A percentile compares a stretch with the other conserved stretches of the same genome.
These are phyloP conservation scores for Hirtodrosophila trivittata DNA, from an alignment of 2,888 invertebrate genomes.

Conservation along the genomic window DNA sequence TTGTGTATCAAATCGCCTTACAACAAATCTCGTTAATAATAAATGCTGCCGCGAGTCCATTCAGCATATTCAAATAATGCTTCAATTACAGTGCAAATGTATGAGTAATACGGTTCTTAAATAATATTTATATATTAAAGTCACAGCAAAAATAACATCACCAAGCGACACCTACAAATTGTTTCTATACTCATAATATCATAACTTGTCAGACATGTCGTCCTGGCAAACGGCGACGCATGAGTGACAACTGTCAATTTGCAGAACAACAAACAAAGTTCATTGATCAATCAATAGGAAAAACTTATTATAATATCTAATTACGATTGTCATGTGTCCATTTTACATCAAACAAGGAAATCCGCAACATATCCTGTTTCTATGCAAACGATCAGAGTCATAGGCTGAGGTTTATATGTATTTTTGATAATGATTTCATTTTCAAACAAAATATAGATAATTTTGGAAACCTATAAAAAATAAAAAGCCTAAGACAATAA, in stretches of 20 bases:
- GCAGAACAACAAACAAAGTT: constrained; percentile 32
- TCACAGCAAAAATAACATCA: neutral
- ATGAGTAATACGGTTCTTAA: constrained; percentile 34
- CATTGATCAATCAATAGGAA: constrained; percentile 4
- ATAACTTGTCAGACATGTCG: constrained; percentile 27
- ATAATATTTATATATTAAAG: too few species aligned
- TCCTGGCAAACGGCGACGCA: constrained; percentile 26
- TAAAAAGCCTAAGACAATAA: neutral
- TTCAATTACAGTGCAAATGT: constrained; percentile 63
- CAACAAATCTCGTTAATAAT: constrained; percentile 51
- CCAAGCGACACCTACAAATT: constrained; percentile 1
- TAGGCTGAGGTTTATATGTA: too few species aligned
- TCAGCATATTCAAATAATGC: constrained; percentile 49
- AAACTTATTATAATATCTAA: constrained; percentile 5
- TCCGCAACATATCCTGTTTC: too few species aligned
- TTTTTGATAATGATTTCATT: too few species aligned
- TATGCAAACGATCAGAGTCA: too few species aligned
- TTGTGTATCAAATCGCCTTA: constrained; percentile 58
- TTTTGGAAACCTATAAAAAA: constrained; percentile 2
- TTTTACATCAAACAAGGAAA: constrained; percentile 21
- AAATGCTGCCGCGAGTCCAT: constrained; percentile 49
- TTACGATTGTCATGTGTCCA: constrained; percentile 32
- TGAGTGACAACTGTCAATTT: constrained; percentile 60
- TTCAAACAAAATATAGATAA: too few species aligned
- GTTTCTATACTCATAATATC: neutral